Evolutionary conservation across 2,888 invertebrate genomes (phyloP).

Genomic region (Apotomis turbidana): DNA sequence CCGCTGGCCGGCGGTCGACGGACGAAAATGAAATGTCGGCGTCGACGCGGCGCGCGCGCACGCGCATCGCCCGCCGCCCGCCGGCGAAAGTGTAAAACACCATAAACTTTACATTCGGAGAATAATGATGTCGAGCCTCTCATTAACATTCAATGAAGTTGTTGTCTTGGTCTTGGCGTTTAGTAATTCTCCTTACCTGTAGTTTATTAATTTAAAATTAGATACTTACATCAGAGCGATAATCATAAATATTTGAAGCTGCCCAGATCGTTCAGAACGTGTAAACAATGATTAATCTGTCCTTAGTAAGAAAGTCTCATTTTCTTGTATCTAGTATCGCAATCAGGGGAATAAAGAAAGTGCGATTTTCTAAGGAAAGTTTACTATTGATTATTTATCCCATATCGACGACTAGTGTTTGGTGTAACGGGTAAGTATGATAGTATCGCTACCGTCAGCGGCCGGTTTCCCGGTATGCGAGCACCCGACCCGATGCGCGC

Average conservation of each 20-base stretch:
- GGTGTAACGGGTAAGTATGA: not conserved
- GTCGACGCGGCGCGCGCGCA: not conserved
- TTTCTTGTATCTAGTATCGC: not conserved
- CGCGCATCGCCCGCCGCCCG: not conserved
- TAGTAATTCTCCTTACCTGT: not conserved
- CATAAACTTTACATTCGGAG: constrained; percentile 14
- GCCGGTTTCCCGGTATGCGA: constrained; percentile 22
- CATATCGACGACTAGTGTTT: not conserved
- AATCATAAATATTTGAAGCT: no score
- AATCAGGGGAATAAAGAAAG: no score
- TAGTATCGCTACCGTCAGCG: constrained; percentile 5
- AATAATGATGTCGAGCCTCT: constrained; percentile 15
- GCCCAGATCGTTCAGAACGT: no score
- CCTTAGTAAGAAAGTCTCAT: no score
- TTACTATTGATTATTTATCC: no score
- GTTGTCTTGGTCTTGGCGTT: not conserved
- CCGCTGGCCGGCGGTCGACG: constrained; percentile 17
- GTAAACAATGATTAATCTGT: no score
- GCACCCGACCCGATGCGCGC: no score
- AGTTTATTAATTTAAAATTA: no score
- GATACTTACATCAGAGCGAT: no score
- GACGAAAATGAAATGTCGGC: constrained; percentile 14
- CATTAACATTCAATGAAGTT: not conserved
- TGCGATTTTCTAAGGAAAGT: no score
- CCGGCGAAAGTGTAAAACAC: constrained; percentile 29